Percentiles rank a stretch among this genome's conserved stretches.
These are phyloP conservation scores for Drosophila biarmipes DNA, from an alignment of 1,140 invertebrate species.

Conservation along the genomic window DNA sequence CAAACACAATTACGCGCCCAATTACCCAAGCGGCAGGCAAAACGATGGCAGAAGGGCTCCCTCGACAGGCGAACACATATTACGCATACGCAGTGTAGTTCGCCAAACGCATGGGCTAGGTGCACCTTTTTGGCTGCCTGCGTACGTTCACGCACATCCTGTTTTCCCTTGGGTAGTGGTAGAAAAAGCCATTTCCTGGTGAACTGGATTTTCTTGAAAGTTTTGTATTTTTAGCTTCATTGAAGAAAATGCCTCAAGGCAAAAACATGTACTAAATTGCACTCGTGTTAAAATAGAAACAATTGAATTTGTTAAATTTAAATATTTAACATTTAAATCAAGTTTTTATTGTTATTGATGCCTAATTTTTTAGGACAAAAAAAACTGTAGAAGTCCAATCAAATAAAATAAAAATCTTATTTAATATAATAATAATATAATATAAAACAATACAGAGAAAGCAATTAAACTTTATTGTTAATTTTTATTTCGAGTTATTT, in stretches of 20 bases:
- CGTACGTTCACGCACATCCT: background rate
- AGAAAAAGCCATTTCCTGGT: background rate
- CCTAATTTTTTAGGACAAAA: too few species aligned
- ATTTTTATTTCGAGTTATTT: too few species aligned
- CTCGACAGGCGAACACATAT: slow-evolving; percentile 2
- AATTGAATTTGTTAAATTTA: too few species aligned
- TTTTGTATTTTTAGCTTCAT: background rate
- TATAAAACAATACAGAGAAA: too few species aligned
- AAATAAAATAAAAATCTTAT: too few species aligned
- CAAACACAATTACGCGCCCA: slow-evolving; percentile 66
- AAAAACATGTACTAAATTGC: too few species aligned
- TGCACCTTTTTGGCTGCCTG: slow-evolving; percentile 16
- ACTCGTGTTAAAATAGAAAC: too few species aligned
- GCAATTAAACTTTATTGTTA: too few species aligned
- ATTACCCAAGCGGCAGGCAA: slow-evolving; percentile 46
- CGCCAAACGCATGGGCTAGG: slow-evolving; percentile 41
- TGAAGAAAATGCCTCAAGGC: background rate
- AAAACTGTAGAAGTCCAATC: too few species aligned
- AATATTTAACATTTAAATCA: too few species aligned
- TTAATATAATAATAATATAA: too few species aligned
- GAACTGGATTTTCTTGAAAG: background rate
- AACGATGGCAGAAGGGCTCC: slow-evolving; percentile 15
- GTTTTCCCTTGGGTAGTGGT: background rate
- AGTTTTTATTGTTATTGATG: too few species aligned
- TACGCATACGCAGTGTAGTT: slow-evolving; percentile 49